These are phyloP conservation scores for Stylophora pistillata DNA, from an alignment of 64 coral and sea anemone species.

Conservation along the genomic window DNA sequence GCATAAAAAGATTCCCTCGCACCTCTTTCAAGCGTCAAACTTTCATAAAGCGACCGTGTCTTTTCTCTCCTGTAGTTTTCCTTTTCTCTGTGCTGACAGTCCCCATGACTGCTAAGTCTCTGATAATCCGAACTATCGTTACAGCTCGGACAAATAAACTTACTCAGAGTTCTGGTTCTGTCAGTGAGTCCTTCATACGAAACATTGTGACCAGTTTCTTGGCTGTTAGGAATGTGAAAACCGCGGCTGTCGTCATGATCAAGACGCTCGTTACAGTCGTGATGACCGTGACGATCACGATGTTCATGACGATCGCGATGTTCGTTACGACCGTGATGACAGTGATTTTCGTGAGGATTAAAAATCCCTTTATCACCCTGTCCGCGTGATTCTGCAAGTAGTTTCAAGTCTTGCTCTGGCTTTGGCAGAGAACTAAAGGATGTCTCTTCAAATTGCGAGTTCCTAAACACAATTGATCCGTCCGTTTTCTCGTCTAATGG, in stretches of 20 bases:
- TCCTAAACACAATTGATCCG: not conserved
- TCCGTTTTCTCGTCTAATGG: not conserved
- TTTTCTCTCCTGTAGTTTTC: not conserved
- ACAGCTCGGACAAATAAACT: constrained; percentile 25
- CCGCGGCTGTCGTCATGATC: not conserved
- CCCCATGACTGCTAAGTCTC: not conserved
- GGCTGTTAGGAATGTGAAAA: not conserved
- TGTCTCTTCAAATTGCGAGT: not conserved
- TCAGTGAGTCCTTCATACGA: not conserved
- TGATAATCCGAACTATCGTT: constrained; percentile 5
- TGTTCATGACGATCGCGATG: not conserved
- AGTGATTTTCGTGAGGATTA: no score
- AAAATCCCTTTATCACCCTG: no score
- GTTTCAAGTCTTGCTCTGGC: not conserved
- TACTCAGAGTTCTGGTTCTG: not conserved
- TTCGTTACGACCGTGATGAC: not conserved
- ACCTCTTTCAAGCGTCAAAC: constrained; percentile 1
- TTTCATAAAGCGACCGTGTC: constrained; percentile 11
- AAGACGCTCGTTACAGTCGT: not conserved
- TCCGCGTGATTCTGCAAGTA: not conserved
- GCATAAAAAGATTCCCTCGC: constrained; percentile 1
- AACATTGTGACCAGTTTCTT: not conserved
- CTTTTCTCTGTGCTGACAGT: not conserved
- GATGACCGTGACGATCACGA: not conserved
- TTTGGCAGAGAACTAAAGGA: not conserved